A percentile compares a stretch with the other conserved stretches of the same genome.
These are phyloP conservation scores for Pituophis catenifer DNA, from an alignment of 2,113 vertebrate species.

Conservation along the genomic window DNA sequence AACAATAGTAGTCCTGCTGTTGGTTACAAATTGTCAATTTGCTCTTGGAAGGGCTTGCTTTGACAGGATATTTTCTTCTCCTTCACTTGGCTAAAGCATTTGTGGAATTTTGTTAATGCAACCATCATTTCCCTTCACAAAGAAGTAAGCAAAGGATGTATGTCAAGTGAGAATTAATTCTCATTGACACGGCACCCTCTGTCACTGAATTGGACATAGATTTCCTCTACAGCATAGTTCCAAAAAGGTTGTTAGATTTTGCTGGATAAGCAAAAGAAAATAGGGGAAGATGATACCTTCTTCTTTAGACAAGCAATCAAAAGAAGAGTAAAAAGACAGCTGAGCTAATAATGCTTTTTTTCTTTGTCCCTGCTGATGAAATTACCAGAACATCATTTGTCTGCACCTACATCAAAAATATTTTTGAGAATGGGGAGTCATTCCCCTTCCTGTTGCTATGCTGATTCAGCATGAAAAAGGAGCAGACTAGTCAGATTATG, in stretches of 20 bases:
- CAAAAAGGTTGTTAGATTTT: neutral
- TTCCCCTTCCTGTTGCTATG: neutral
- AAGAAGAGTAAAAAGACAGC: neutral
- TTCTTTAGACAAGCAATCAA: neutral
- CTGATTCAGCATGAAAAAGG: neutral
- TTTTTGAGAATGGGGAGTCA: neutral
- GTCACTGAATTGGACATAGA: neutral
- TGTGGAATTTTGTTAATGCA: neutral
- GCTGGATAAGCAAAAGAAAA: neutral
- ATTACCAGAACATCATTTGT: neutral
- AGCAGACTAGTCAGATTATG: neutral
- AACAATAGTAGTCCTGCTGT: neutral
- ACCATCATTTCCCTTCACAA: neutral
- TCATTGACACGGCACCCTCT: neutral
- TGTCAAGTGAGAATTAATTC: neutral
- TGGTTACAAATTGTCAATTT: neutral
- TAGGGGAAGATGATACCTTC: neutral
- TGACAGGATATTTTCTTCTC: neutral
- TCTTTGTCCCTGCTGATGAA: neutral
- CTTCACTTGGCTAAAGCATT: neutral
- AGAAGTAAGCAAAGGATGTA: neutral
- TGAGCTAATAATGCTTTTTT: neutral
- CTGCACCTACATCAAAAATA: neutral
- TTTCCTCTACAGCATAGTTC: neutral
- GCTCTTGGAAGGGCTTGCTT: neutral